These are phyloP conservation scores for Oryzias dopingdopingensis DNA, from an alignment of 2,797 vertebrate genomes.

Conservation along the genomic window DNA sequence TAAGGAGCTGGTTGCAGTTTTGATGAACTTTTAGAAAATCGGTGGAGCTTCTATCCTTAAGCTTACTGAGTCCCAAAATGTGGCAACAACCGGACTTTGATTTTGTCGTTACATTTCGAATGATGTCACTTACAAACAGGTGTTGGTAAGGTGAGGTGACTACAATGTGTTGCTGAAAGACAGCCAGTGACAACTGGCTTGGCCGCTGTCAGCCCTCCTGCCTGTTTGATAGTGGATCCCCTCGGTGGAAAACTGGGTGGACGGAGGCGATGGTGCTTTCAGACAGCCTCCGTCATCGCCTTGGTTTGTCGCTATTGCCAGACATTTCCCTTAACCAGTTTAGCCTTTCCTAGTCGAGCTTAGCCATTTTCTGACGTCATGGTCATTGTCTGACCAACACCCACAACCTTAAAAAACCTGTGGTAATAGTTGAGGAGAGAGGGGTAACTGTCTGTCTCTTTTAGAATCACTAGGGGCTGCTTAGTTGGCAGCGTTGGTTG, in stretches of 20 bases:
- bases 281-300: conserved; percentile 72
- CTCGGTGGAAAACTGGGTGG: conserved; percentile 52
- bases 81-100: no score
- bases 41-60: no score
- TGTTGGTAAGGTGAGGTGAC: conserved; percentile 52
- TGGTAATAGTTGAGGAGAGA: conserved; percentile 56
- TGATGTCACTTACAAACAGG: conserved; percentile 39
- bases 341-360: conserved; percentile 60
- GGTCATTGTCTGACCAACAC: conserved; percentile 60
- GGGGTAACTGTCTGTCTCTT: conserved; percentile 60
- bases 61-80: no score
- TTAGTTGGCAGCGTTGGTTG: conserved; percentile 21
- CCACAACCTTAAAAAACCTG: conserved; percentile 76
- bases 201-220: conserved; percentile 12
- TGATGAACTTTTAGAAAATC: no score
- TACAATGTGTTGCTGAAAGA: conserved; percentile 51
- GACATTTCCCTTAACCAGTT: conserved; percentile 63
- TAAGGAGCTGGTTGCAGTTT: no score
- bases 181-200: conserved; percentile 51
- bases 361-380: conserved; percentile 60
- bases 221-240: conserved; percentile 59
- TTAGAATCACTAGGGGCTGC: conserved; percentile 18
- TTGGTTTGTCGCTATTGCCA: conserved; percentile 58
- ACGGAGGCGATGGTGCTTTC: conserved; percentile 45
- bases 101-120: conserved; percentile 13